These are phyloP conservation scores for Lithophane semibrunnea DNA, from an alignment of 2,888 invertebrate species.

Conservation along the genomic window DNA sequence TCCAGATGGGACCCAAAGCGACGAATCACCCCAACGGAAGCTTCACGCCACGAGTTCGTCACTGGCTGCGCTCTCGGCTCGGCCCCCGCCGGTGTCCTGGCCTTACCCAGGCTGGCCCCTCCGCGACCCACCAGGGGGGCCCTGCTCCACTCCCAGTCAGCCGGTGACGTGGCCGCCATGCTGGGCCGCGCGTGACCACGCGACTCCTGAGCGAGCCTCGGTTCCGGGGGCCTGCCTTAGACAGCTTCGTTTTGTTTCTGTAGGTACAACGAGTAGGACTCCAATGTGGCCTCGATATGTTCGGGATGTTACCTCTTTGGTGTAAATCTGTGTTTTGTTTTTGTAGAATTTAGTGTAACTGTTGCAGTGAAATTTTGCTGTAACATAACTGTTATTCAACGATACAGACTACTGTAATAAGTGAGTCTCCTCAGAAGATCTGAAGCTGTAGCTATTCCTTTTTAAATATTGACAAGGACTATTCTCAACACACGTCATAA, in stretches of 20 bases:
- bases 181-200: slow-evolving; percentile 91
- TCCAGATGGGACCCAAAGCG: slow-evolving; percentile 97
- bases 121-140: slow-evolving; percentile 81
- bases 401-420: neutral
- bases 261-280: slow-evolving; percentile 52
- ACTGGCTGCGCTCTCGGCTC: slow-evolving; percentile 86
- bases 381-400: neutral
- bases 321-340: neutral
- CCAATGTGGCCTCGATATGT: slow-evolving; percentile 54
- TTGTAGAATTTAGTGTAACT: slow-evolving; percentile 1
- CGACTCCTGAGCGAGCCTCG: slow-evolving; percentile 75
- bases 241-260: slow-evolving; percentile 41
- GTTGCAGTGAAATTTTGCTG: neutral
- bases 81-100: slow-evolving; percentile 87
- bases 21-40: slow-evolving; percentile 97
- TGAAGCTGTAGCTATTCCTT: neutral
- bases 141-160: slow-evolving; percentile 92
- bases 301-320: slow-evolving; percentile 8
- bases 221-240: slow-evolving; percentile 72
- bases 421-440: neutral
- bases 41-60: slow-evolving; percentile 96
- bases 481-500: neutral
- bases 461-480: neutral
- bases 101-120: slow-evolving; percentile 83
- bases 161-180: slow-evolving; percentile 92